These are phyloP conservation scores for Cavia aperea DNA, from an alignment of 2,113 vertebrate genomes.

Conservation along the genomic window DNA sequence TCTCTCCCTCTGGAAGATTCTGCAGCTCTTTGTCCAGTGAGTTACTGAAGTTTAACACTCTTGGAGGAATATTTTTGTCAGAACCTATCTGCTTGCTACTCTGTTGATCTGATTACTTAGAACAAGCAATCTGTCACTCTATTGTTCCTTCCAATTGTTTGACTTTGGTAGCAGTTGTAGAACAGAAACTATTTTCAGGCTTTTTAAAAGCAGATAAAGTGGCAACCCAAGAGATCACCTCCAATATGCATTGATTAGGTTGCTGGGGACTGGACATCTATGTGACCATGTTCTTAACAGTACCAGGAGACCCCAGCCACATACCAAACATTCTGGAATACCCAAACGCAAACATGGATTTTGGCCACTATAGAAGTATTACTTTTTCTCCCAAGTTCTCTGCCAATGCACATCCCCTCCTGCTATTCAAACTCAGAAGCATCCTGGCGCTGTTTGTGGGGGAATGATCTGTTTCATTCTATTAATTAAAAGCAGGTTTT, in stretches of 20 bases:
- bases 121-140: constrained; percentile 79
- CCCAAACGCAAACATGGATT: background rate
- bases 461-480: constrained; percentile 9
- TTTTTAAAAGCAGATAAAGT: background rate
- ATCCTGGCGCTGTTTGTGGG: background rate
- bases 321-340: background rate
- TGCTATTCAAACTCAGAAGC: background rate
- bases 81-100: constrained; percentile 70
- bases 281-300: background rate
- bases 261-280: background rate
- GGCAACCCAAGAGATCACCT: background rate
- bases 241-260: constrained; percentile 39
- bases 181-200: constrained; percentile 65
- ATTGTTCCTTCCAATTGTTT: constrained; percentile 76
- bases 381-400: background rate
- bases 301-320: background rate
- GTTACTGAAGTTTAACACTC: constrained; percentile 72
- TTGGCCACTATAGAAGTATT: constrained; percentile 31
- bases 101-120: constrained; percentile 75
- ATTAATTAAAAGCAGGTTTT: constrained; percentile 33
- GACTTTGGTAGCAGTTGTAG: constrained; percentile 72
- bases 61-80: constrained; percentile 74
- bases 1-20: constrained; percentile 60
- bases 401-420: background rate
- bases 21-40: constrained; percentile 69